Base-by-base conservation (phyloP, 2,888 invertebrate genomes). In the Orthosia gothica region DNA sequence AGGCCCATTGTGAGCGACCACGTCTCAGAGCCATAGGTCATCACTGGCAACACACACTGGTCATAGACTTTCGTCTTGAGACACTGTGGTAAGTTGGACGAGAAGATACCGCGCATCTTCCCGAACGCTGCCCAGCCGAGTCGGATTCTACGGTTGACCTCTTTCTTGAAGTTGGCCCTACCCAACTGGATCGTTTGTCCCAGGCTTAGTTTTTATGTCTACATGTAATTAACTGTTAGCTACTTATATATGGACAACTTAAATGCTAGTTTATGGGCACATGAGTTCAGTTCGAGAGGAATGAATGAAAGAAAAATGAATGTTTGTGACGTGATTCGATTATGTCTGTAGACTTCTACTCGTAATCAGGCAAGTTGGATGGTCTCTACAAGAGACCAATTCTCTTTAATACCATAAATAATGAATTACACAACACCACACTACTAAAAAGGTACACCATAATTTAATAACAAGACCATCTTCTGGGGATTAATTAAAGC, bases 401-500 rank as follows among this genome's bases (percentile, higher is more conserved):
- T 18, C 26, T 62, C 26, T 40, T 55, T 58, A 67, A 58, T n/a
- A 16, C 23, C 16, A 15, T 64, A 15, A 67, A 70, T 76, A 81
- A 67, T 70, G 40, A 16, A 58, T 58, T n/a, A 20, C 52, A 50
- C 32, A 49, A 74, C 32, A 54, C 69, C 20, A 47, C 15, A 47
- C 63, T 26, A 50, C 23, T 49, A 64, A 59, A 54, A 67, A 26
- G 26, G 13, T 63, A n/a, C 16, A 70, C 71, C 65, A 58, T 50
- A 73, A 69, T 50, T 67, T 45, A 58, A 59, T 63, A 69, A 74
- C 64, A 55, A 12, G 63, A 59, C 55, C 18, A 9, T 16, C 15
- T 55, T 57, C 79, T 26, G 15, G 52, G 50, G 70, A 74, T 50
- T 66, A 59, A 63, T 73, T 75, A 75, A 69, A 57, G 65, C 40